These are phyloP conservation scores for Drosophila jambulina DNA, from an alignment of 1,140 invertebrate species.

Conservation along the genomic window DNA sequence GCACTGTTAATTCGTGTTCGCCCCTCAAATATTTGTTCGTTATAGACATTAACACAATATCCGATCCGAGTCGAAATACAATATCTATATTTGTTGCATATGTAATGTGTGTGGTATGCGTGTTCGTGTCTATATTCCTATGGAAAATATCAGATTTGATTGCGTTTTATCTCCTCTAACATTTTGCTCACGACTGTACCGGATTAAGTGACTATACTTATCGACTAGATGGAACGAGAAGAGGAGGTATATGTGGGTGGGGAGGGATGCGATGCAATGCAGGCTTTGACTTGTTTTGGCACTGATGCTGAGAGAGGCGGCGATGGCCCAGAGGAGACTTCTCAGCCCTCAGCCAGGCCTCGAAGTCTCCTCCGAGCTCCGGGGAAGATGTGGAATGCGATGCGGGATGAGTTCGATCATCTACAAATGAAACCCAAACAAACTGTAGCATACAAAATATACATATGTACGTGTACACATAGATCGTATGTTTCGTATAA, in stretches of 20 bases:
- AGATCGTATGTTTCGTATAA: constrained; percentile 23
- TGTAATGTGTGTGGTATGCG: constrained; percentile 26
- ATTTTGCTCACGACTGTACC: constrained; percentile 3
- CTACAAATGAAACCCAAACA: constrained; percentile 64
- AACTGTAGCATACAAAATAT: constrained; percentile 61
- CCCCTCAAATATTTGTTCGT: constrained; percentile 27
- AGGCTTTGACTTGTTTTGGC: constrained; percentile 15
- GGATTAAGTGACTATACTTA: constrained; percentile 7
- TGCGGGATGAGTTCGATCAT: constrained; percentile 18
- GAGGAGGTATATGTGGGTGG: constrained; percentile 17
- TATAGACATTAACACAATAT: constrained; percentile 69
- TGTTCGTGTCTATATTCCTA: constrained; percentile 17
- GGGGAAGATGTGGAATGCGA: constrained; percentile 22
- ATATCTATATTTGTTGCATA: constrained; percentile 36
- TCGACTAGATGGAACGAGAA: constrained; percentile 23
- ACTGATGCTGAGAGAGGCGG: constrained; percentile 31
- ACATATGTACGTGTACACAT: constrained; percentile 20
- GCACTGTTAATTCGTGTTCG: constrained; percentile 41
- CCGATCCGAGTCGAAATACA: constrained; percentile 62
- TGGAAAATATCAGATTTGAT: constrained; percentile 25
- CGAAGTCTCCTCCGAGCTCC: neutral
- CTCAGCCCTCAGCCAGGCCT: neutral
- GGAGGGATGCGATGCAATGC: constrained; percentile 15
- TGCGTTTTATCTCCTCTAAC: constrained; percentile 18
- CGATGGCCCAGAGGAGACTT: neutral